Percentiles rank a stretch among this genome's conserved stretches.
These are phyloP conservation scores for Pyrrhosoma nymphula DNA, from an alignment of 2,888 invertebrate species.

Conservation along the genomic window DNA sequence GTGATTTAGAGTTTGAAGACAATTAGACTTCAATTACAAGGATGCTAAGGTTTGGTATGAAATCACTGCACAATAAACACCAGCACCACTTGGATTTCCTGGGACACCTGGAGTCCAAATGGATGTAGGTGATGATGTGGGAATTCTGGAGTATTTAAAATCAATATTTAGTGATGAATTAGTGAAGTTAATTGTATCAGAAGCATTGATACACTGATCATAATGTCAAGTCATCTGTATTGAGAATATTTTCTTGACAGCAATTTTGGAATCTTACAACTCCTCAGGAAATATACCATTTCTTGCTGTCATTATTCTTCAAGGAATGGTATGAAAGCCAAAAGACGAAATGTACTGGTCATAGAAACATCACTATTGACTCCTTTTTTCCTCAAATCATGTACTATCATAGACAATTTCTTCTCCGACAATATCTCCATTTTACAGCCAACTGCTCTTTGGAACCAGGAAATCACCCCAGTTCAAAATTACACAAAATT, in stretches of 20 bases:
- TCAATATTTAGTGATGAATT: conserved; percentile 11
- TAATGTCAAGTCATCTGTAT: not conserved
- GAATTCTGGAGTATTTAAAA: not conserved
- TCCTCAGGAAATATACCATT: too few relatives aligned
- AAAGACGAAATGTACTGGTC: conserved; percentile 6
- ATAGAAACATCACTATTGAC: not conserved
- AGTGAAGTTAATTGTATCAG: not conserved
- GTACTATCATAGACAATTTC: not conserved
- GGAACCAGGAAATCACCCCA: too few relatives aligned
- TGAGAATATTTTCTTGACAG: not conserved
- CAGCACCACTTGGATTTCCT: not conserved
- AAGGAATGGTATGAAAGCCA: too few relatives aligned
- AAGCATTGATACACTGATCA: conserved; percentile 1
- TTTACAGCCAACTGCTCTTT: too few relatives aligned
- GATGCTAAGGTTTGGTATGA: conserved; percentile 10
- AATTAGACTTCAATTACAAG: not conserved
- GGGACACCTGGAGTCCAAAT: not conserved
- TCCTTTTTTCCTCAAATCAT: not conserved
- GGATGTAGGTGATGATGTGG: not conserved
- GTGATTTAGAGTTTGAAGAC: not conserved
- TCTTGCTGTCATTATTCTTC: too few relatives aligned
- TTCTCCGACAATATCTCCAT: not conserved
- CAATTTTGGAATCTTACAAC: not conserved
- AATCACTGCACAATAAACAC: not conserved
- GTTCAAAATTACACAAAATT: too few relatives aligned